phyloP scores from a whole-genome alignment of 2,113 vertebrate species.

The Nothoprocta pentlandii region DNA sequence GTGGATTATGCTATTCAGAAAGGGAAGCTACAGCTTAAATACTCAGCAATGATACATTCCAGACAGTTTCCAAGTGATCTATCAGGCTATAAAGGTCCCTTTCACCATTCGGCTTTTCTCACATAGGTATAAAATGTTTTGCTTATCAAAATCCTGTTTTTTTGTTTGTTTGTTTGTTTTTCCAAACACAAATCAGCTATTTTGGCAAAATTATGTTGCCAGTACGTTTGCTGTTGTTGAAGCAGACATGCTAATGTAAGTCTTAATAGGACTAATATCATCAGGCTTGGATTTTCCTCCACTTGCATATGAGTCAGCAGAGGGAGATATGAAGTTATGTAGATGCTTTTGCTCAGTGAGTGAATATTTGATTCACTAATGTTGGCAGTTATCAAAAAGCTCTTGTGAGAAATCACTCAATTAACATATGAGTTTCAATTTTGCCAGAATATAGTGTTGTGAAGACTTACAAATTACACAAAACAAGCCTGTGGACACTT shows the following conservation, averaged over 20 bases:
- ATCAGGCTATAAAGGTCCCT: neutral
- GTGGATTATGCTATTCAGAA: neutral
- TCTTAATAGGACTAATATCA: neutral
- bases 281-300: neutral
- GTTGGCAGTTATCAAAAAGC: neutral
- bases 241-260: neutral
- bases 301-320: neutral
- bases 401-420: neutral
- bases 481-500: neutral
- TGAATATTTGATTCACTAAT: neutral
- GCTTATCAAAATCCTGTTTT: neutral
- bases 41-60: neutral
- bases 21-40: neutral
- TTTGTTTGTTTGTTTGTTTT: neutral
- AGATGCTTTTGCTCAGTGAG: neutral
- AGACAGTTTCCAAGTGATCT: neutral
- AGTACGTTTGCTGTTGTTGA: neutral
- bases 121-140: neutral
- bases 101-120: neutral
- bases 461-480: neutral
- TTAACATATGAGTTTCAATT: neutral
- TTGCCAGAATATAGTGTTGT: neutral
- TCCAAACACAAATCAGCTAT: neutral
- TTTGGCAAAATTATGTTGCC: neutral
- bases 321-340: neutral